A percentile compares a stretch with the other conserved stretches of the same genome.
Evolutionary conservation across 2,113 vertebrate genomes (phyloP).

Genomic region (Ardeotis arabs): DNA sequence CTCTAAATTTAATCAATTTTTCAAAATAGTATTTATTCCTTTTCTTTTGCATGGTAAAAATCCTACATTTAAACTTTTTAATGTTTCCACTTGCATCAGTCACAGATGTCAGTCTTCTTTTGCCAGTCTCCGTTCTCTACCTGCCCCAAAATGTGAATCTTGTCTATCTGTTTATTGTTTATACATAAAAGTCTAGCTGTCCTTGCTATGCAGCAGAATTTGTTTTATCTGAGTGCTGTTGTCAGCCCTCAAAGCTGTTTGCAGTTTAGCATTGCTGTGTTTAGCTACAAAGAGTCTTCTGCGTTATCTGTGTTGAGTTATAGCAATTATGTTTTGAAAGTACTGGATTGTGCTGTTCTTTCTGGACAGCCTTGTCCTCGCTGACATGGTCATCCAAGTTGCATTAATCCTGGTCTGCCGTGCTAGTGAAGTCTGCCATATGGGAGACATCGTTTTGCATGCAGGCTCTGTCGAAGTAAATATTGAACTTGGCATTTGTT

Average conservation of each 20-base stretch:
- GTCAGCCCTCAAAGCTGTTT: not conserved
- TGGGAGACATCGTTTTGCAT: not conserved
- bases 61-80: not conserved
- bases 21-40: not conserved
- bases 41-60: not conserved
- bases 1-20: not conserved
- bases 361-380: not conserved
- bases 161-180: not conserved
- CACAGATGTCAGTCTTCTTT: not conserved
- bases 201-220: not conserved
- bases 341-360: not conserved
- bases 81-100: not conserved
- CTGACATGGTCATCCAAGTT: not conserved
- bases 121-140: not conserved
- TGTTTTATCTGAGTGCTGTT: not conserved
- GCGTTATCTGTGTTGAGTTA: not conserved
- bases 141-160: not conserved
- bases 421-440: not conserved
- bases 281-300: not conserved
- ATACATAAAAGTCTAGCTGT: not conserved
- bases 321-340: not conserved
- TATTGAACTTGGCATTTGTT: conserved; percentile 30
- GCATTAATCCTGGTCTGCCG: conserved; percentile 15
- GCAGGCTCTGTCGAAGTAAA: conserved; percentile 27
- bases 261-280: not conserved